Percentiles rank a stretch among this genome's conserved stretches.
Conservation (phyloP, 2,888 invertebrate genomes). For the Timema podura region DNA sequence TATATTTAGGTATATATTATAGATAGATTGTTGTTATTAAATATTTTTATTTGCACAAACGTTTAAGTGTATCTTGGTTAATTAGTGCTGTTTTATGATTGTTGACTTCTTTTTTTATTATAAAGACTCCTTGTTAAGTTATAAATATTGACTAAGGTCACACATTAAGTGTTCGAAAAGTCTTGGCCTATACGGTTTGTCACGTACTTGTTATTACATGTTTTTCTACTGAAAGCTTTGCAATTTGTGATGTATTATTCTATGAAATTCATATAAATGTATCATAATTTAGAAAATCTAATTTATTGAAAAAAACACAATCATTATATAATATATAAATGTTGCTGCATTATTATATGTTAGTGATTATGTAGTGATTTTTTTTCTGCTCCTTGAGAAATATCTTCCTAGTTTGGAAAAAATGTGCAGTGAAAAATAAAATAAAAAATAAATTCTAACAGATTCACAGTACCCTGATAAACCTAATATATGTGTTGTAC, state of each 20-base stretch:
- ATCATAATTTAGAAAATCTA: slow-evolving; percentile 1
- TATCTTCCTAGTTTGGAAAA: not conserved
- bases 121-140: slow-evolving; percentile 7
- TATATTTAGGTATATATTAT: not conserved
- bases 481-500: slow-evolving; percentile 30
- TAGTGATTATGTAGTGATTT: slow-evolving; percentile 16
- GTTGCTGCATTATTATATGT: slow-evolving; percentile 18
- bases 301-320: slow-evolving; percentile 3
- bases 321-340: slow-evolving; percentile 23
- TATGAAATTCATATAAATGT: slow-evolving; percentile 16
- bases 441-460: slow-evolving; percentile 19
- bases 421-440: slow-evolving; percentile 7
- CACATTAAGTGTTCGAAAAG: slow-evolving; percentile 12
- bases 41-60: slow-evolving; percentile 16
- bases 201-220: slow-evolving; percentile 26
- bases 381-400: slow-evolving; percentile 1
- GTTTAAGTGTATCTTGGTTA: slow-evolving; percentile 16
- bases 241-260: slow-evolving; percentile 16
- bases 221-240: slow-evolving; percentile 30
- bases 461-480: slow-evolving; percentile 29
- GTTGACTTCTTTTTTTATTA: not conserved
- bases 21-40: slow-evolving; percentile 16
- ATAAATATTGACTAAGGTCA: slow-evolving; percentile 16
- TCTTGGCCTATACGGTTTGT: slow-evolving; percentile 14
- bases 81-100: slow-evolving; percentile 14